A percentile compares a stretch with the other conserved stretches of the same genome.
phyloP scores from a whole-genome alignment of 1,140 invertebrate species.

The Drosophila cardini region DNA sequence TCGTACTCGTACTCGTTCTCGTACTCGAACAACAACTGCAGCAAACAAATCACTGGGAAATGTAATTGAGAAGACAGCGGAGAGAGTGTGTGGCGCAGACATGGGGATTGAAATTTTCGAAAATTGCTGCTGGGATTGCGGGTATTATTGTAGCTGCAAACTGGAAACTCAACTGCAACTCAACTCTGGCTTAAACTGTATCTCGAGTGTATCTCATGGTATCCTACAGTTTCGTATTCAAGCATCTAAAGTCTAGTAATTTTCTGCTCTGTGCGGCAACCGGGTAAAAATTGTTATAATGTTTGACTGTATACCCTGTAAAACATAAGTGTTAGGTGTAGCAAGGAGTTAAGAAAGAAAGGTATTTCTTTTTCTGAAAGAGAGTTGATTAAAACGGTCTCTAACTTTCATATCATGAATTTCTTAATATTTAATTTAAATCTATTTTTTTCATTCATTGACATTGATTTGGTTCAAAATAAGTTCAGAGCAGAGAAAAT shows the following conservation, averaged over 20 bases:
- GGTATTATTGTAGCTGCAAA: constrained; percentile 63
- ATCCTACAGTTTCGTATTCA: not conserved
- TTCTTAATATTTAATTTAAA: too few species aligned
- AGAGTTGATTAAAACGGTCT: too few species aligned
- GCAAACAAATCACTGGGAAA: constrained; percentile 70
- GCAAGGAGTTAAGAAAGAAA: too few species aligned
- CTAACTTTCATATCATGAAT: too few species aligned
- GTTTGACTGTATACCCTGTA: constrained; percentile 24
- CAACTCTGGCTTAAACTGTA: not conserved
- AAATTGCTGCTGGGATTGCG: constrained; percentile 81
- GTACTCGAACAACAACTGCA: constrained; percentile 36
- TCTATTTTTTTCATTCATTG: too few species aligned
- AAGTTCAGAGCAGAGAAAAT: not conserved
- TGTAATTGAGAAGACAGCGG: constrained; percentile 35
- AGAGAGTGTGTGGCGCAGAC: not conserved
- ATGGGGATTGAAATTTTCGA: constrained; percentile 59
- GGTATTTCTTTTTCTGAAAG: too few species aligned
- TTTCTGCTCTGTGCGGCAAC: constrained; percentile 52
- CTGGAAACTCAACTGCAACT: constrained; percentile 3
- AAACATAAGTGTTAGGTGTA: too few species aligned
- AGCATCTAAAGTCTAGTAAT: constrained; percentile 62
- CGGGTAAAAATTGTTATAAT: constrained; percentile 63
- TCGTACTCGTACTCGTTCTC: constrained; percentile 17
- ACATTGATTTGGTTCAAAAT: too few species aligned
- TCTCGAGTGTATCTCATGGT: constrained; percentile 14